Evolutionary conservation across 2,797 vertebrate species (phyloP), one percentile per base, ranked within the genome.

Genomic region (Phalloptychus januarius): DNA sequence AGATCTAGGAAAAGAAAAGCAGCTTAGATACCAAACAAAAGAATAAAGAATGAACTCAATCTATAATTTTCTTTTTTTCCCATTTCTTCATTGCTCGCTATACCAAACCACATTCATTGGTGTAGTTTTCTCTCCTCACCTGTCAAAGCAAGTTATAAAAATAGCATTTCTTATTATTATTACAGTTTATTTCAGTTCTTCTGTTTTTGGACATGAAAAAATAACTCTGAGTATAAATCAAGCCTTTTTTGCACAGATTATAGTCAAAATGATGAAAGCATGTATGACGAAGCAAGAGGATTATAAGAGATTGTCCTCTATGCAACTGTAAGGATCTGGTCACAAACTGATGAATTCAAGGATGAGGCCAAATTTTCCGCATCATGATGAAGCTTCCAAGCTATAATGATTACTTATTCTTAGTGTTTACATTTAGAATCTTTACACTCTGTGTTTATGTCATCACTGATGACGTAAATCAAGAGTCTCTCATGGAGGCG

Each of bases 191-290:
- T 86, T 80, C 48, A 65, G 15, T 63, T 79, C 44, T 73, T 80
- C 79, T 46, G 46, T 33, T 61, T 63, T 75, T 40, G 16, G 88
- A 91, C 88, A 89, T 88, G 58, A 79, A 67, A 48, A 79, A 83
- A 72, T 78, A 77, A 69, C 80, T 72, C 77, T 79, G 85, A 78
- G 65, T 48, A 79, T 78, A 77, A 90, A 87, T 81, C 86, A 76
- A 84, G 83, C 86, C 78, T 83, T 79, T 78, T 71, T 23, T 56
- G 0, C 42, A 48, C 74, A 86, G 93, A 94, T 94, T 92, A 92
- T 50, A 77, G 82, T 77, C 83, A 87, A 91, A 77, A 91, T 91
- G 88, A 94, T 92, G 90, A 90, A 90, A 91, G 88, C 84, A 73
- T 54, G 84, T 91, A 86, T 81, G 89, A 88, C 8, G 84, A 85